Evolutionary conservation across 2,888 invertebrate genomes (phyloP).

Genomic region (Xanthia togata): DNA sequence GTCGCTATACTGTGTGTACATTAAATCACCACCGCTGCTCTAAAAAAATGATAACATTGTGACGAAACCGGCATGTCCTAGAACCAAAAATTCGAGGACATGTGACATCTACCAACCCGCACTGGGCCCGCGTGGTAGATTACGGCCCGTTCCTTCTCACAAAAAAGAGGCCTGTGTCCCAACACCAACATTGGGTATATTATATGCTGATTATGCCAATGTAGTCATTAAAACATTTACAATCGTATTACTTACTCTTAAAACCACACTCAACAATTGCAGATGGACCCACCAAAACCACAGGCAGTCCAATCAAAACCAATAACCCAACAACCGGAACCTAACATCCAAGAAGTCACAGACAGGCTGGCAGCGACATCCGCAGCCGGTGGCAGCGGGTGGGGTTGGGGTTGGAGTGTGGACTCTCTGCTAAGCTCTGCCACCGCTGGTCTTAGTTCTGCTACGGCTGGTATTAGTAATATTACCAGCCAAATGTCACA

Average conservation of each 20-base stretch:
- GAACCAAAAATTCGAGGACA: too few species aligned
- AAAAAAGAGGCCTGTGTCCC: too few species aligned
- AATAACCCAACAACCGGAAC: constrained; percentile 48
- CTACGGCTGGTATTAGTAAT: constrained; percentile 94
- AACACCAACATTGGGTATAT: too few species aligned
- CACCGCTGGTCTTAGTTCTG: constrained; percentile 93
- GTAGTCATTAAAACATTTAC: not conserved
- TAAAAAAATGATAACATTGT: too few species aligned
- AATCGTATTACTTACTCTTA: not conserved
- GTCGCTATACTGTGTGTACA: too few species aligned
- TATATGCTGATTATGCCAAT: too few species aligned
- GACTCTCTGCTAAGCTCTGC: constrained; percentile 94
- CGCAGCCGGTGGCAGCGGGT: constrained; percentile 78
- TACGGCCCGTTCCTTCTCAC: too few species aligned
- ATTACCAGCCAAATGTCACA: constrained; percentile 94
- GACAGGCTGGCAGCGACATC: constrained; percentile 75
- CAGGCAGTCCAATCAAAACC: constrained; percentile 37
- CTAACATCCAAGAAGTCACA: constrained; percentile 79
- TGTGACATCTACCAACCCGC: too few species aligned
- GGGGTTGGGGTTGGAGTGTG: constrained; percentile 94
- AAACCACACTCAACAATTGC: constrained; percentile 26
- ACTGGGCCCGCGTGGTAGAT: too few species aligned
- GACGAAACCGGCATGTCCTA: too few species aligned
- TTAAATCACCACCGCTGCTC: too few species aligned
- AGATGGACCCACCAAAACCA: constrained; percentile 59